These are phyloP conservation scores for Labeo catla DNA, from an alignment of 2,113 vertebrate species.

Conservation along the genomic window DNA sequence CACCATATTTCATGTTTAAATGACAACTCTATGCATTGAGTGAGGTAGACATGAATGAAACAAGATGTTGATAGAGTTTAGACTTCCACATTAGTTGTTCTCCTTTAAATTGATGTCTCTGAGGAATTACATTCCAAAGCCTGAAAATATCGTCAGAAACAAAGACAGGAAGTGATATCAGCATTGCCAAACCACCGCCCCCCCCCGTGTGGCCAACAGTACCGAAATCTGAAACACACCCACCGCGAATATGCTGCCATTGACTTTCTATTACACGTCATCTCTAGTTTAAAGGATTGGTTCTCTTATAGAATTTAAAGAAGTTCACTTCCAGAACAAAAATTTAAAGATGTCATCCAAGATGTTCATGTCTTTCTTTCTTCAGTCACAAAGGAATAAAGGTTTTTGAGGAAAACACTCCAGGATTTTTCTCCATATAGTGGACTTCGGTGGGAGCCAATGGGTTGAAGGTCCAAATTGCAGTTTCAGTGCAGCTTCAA, in stretches of 20 bases:
- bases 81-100: not conserved
- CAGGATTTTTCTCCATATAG: too few species aligned
- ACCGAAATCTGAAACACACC: not conserved
- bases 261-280: not conserved
- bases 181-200: too few species aligned
- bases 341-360: too few species aligned
- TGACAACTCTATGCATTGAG: not conserved
- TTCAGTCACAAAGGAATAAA: too few species aligned
- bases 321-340: too few species aligned
- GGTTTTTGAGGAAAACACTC: too few species aligned
- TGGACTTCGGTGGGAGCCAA: too few species aligned
- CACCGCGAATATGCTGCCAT: not conserved
- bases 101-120: not conserved
- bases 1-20: not conserved
- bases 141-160: slow-evolving; percentile 21
- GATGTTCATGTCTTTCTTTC: too few species aligned
- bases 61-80: slow-evolving; percentile 1
- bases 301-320: too few species aligned
- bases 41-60: not conserved
- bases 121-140: slow-evolving; percentile 19
- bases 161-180: slow-evolving; percentile 37
- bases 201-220: not conserved
- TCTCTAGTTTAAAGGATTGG: too few species aligned
- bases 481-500: too few species aligned
- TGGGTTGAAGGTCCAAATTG: too few species aligned